Conservation (phyloP, 2,888 invertebrate genomes). For the Merodon equestris region DNA sequence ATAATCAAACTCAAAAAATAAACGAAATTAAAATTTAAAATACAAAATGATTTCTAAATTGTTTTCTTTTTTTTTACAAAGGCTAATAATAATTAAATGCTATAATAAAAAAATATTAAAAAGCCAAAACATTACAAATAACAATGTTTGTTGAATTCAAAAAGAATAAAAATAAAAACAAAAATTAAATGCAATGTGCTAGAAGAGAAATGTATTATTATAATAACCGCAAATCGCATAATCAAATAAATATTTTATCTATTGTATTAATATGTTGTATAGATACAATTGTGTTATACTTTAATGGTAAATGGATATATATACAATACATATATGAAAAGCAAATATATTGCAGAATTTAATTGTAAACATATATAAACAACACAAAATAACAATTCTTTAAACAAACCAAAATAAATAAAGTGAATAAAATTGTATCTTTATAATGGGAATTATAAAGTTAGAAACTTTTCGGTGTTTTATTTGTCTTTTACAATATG, state of each 20-base stretch:
- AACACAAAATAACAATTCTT: constrained; percentile 37
- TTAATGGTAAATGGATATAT: constrained; percentile 38
- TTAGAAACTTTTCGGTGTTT: constrained; percentile 17
- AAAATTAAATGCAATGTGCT: constrained; percentile 37
- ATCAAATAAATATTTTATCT: constrained; percentile 52
- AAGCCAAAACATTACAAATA: too few species aligned
- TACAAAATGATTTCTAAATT: constrained; percentile 36
- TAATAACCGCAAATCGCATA: constrained; percentile 56
- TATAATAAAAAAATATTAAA: too few species aligned
- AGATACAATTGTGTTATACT: constrained; percentile 58
- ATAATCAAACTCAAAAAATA: too few species aligned
- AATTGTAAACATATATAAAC: constrained; percentile 45
- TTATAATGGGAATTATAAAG: constrained; percentile 66
- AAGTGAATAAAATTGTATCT: constrained; percentile 59
- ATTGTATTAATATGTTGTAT: constrained; percentile 56
- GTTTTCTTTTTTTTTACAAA: constrained; percentile 38
- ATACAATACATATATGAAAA: constrained; percentile 37
- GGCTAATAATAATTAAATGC: constrained; percentile 31
- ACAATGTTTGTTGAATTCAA: constrained; percentile 19
- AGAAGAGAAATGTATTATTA: constrained; percentile 52
- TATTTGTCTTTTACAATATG: neutral
- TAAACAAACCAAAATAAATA: constrained; percentile 47
- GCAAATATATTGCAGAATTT: constrained; percentile 48
- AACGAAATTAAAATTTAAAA: constrained; percentile 22
- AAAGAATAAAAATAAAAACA: constrained; percentile 11